These are phyloP conservation scores for Hephaestus fuliginosus DNA, from an alignment of 2,797 vertebrate species.

Conservation along the genomic window DNA sequence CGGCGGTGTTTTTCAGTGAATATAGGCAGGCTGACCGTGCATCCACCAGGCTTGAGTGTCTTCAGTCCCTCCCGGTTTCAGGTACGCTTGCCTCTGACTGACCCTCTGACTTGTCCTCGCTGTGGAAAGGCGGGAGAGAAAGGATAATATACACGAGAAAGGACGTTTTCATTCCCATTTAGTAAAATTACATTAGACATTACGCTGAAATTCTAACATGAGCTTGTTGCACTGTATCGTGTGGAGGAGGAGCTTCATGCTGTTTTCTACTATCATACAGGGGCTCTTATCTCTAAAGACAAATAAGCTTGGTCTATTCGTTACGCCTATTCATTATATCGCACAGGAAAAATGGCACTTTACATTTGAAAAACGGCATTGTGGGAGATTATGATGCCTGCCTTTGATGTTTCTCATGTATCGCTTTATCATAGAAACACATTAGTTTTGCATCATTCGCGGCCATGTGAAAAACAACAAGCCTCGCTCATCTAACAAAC, in stretches of 20 bases:
- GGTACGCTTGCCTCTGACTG: conserved; percentile 3
- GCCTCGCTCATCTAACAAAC: not conserved
- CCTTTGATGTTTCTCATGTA: conserved; percentile 32
- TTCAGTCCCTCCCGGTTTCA: conserved; percentile 14
- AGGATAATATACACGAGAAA: conserved; percentile 6
- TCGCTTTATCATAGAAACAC: conserved; percentile 22
- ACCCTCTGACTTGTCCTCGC: conserved; percentile 4
- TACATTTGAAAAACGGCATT: conserved; percentile 16
- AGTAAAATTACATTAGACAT: not conserved
- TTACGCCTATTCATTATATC: conserved; percentile 34
- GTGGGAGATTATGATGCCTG: not conserved
- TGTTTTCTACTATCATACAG: conserved; percentile 18
- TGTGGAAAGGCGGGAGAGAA: not conserved
- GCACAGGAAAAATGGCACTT: conserved; percentile 12
- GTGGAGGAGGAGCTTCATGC: conserved; percentile 28
- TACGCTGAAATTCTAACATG: conserved; percentile 12
- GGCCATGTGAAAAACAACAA: conserved; percentile 8
- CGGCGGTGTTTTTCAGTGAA: not conserved
- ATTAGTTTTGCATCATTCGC: conserved; percentile 35
- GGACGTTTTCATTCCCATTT: not conserved
- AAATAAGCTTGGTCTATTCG: conserved; percentile 36
- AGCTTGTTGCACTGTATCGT: conserved; percentile 28
- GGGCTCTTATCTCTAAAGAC: conserved; percentile 32
- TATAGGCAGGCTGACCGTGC: conserved; percentile 10
- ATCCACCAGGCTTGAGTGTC: conserved; percentile 4